phyloP scores from a whole-genome alignment of 2,888 invertebrate species.

The Yponomeuta plumbellus region DNA sequence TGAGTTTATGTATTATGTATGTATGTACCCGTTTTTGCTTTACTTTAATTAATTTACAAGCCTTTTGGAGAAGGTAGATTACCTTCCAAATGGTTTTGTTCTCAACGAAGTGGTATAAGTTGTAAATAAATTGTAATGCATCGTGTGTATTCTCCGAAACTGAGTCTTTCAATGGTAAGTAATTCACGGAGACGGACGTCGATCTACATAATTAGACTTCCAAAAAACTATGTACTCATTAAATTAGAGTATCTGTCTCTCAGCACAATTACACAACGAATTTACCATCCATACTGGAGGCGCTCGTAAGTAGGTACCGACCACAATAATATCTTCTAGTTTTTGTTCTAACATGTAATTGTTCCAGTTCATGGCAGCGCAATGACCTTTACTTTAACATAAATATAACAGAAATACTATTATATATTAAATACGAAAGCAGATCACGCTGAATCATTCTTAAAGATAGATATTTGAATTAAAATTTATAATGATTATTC shows the following conservation, averaged over 20 bases:
- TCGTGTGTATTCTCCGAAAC: too few relatives aligned
- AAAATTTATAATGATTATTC: neutral
- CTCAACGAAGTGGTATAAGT: too few relatives aligned
- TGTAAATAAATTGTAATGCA: too few relatives aligned
- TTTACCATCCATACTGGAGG: neutral
- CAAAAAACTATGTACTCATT: neutral
- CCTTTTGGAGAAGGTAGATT: too few relatives aligned
- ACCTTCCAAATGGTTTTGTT: too few relatives aligned
- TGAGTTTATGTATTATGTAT: too few relatives aligned
- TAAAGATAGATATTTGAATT: neutral
- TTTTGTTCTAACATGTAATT: slow-evolving; percentile 22
- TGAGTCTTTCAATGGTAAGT: too few relatives aligned
- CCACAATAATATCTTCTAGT: neutral
- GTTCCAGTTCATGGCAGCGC: slow-evolving; percentile 73
- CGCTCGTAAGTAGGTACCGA: neutral
- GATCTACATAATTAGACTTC: too few relatives aligned
- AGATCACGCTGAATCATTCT: neutral
- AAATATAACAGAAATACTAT: neutral
- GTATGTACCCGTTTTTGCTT: too few relatives aligned
- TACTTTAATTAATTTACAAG: too few relatives aligned
- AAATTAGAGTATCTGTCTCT: neutral
- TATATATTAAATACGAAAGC: neutral
- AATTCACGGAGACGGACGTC: too few relatives aligned
- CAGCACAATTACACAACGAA: neutral
- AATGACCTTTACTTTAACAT: slow-evolving; percentile 53